A percentile compares a stretch with the other conserved stretches of the same genome.
Conservation (phyloP, 2,797 vertebrate genomes). For the Zenarchopterus dispar region DNA sequence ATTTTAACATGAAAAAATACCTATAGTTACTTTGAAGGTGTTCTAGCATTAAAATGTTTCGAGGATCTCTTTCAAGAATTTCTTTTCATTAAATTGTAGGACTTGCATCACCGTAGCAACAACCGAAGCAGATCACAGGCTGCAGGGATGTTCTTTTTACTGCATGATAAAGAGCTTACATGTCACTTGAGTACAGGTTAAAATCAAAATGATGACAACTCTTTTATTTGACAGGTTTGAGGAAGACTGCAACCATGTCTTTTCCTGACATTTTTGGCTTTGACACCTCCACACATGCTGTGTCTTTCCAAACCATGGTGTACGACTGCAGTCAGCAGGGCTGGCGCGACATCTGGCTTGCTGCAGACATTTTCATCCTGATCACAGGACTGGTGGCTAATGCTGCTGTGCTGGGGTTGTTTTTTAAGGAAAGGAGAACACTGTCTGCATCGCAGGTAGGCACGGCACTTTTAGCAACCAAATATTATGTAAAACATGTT, state of each 20-base stretch:
- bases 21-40: no score
- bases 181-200: background rate
- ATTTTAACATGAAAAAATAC: no score
- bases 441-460: conserved; percentile 47
- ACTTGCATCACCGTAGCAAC: background rate
- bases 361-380: conserved; percentile 1
- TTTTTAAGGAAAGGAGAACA: conserved; percentile 40
- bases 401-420: conserved; percentile 35
- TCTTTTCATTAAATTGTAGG: background rate
- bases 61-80: background rate
- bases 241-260: background rate
- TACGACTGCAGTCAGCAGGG: fast-evolving
- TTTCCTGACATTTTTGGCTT: background rate
- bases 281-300: fast-evolving
- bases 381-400: conserved; percentile 38
- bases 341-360: fast-evolving
- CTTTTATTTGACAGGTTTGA: conserved; percentile 14
- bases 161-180: no score
- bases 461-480: background rate
- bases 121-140: background rate
- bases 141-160: conserved; percentile 8
- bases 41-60: no score
- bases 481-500: no score
- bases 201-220: background rate
- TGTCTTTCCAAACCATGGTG: fast-evolving